phyloP scores from a whole-genome alignment of 2,797 vertebrate genomes.

The Tympanoctomys barrerae region DNA sequence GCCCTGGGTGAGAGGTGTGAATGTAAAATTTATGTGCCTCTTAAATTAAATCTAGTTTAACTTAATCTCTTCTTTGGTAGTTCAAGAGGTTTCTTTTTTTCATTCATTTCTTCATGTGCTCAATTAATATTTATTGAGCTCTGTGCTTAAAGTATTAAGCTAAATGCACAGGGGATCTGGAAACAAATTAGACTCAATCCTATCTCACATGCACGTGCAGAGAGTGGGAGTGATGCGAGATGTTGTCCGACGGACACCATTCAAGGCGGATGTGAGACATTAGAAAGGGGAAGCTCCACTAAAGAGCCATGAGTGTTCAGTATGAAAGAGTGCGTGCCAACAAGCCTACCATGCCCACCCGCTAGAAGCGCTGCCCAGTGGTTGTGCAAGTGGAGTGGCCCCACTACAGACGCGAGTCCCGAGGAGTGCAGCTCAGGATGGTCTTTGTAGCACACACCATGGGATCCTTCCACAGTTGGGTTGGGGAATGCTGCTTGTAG shows the following conservation, averaged over 20 bases:
- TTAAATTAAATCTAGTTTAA: not conserved
- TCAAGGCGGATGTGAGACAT: not conserved
- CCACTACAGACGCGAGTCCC: not conserved
- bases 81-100: constrained; percentile 14
- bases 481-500: not conserved
- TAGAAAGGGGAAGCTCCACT: fast-evolving
- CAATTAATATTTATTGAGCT: constrained; percentile 23
- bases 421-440: too few relatives aligned
- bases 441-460: too few relatives aligned
- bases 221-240: not conserved
- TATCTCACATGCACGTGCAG: not conserved
- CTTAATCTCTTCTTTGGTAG: not conserved
- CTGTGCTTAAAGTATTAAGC: constrained; percentile 20
- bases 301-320: not conserved
- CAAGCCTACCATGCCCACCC: not conserved
- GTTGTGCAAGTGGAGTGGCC: not conserved
- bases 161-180: not conserved
- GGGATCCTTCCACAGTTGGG: not conserved
- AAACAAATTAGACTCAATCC: not conserved
- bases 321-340: not conserved
- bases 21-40: not conserved
- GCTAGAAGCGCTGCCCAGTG: not conserved
- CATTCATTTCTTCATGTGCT: constrained; percentile 28
- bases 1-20: not conserved
- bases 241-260: not conserved